Base-by-base conservation (phyloP, 2,888 invertebrate species). In the Exephanes ischioxanthus region DNA sequence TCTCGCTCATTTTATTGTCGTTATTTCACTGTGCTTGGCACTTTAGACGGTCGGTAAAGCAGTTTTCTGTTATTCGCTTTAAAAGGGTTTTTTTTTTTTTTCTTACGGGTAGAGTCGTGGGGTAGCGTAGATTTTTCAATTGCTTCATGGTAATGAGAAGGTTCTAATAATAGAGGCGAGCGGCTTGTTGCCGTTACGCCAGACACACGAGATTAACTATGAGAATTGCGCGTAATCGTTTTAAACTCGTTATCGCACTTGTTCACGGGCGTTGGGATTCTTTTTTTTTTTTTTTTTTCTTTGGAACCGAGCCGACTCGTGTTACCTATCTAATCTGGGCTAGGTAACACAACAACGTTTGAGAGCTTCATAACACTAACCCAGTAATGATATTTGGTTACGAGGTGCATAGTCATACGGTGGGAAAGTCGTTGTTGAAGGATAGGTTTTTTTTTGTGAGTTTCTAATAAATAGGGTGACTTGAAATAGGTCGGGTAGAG, bases 301-400 rank as follows among this genome's bases (percentile, higher is more conserved):
- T 53, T 0, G 22, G 30, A 63, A 63, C n/a, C 26, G 19, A 37
- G 22, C 14, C 30, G 61, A 33, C 48, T 81, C 78, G 66, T 51
- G 16, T 85, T 78, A 73, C 82, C 51, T 76, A 83, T 85, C 85
- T 85, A 80, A 85, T 85, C 85, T 80, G 61, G 61, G 41, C 37
- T 33, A 75, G 80, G 79, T 72, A 67, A 76, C 51, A 33, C 58
- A 48, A 37, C 58, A 70, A 67, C 70, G 19, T 4, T 9, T 53
- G 63, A 70, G 14, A 4, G 7, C 30, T 26, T 61, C 37, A 71
- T 80, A 80, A 85, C 85, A 76, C 33, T 85, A 82, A 83, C 80
- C 80, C 71, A 76, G 63, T 73, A 22, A 73, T 26, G 55, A 58
- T 3, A 55, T 68, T 45, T 45, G 68, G 45, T 68, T 68, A 68